Percentiles rank a stretch among this genome's conserved stretches.
phyloP scores from a whole-genome alignment of 2,113 vertebrate genomes.

The Zingel zingel region DNA sequence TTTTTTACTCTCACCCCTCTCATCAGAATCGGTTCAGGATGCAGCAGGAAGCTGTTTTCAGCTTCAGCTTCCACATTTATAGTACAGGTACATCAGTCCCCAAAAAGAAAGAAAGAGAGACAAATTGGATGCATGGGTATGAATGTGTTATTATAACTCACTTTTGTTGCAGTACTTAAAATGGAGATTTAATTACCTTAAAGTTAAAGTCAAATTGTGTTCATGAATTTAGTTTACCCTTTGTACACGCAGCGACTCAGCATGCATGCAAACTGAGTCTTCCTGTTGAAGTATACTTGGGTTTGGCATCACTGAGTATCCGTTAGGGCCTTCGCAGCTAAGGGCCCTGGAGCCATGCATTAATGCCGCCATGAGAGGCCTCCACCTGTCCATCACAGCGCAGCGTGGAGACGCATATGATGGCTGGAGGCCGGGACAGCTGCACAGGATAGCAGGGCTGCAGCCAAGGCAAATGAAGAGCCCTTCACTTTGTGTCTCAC shows the following conservation, averaged over 20 bases:
- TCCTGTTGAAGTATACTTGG: conserved; percentile 47
- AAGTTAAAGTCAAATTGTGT: not conserved
- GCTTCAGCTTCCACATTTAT: not conserved
- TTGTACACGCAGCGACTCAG: not conserved
- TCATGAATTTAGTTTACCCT: not conserved
- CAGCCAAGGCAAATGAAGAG: conserved; percentile 78
- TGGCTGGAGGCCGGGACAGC: conserved; percentile 52
- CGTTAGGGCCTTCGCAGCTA: conserved; percentile 10
- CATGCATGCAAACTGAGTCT: conserved; percentile 2
- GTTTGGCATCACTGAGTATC: conserved; percentile 48
- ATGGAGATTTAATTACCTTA: not conserved
- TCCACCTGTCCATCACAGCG: conserved; percentile 48
- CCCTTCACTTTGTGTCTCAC: conserved; percentile 63
- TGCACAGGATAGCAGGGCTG: conserved; percentile 47
- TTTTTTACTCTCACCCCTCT: not conserved
- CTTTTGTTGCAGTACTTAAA: not conserved
- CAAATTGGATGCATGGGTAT: not conserved
- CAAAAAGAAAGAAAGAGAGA: not conserved
- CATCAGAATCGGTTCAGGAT: too few relatives aligned
- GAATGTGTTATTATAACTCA: not conserved
- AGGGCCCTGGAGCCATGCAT: conserved; percentile 65
- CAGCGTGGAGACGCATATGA: conserved; percentile 66
- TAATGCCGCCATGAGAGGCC: conserved; percentile 51
- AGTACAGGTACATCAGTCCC: not conserved
- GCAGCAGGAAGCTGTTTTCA: too few relatives aligned